These are phyloP conservation scores for Sarcoramphus papa DNA, from an alignment of 2,797 vertebrate genomes.

Conservation along the genomic window DNA sequence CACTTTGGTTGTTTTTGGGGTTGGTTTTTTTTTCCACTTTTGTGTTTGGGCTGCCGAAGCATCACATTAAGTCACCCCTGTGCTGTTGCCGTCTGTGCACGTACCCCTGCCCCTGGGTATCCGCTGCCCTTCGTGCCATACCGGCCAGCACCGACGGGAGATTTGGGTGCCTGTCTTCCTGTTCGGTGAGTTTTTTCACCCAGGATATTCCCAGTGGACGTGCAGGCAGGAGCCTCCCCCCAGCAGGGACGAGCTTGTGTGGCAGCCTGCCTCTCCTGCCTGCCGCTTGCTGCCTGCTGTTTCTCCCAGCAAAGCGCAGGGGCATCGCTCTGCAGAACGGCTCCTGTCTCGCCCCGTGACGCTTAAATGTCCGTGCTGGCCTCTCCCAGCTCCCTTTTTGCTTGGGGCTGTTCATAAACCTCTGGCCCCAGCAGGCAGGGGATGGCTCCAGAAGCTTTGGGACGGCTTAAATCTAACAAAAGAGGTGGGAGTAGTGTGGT, in stretches of 20 bases:
- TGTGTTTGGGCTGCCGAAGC: not conserved
- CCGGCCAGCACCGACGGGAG: not conserved
- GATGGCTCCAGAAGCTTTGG: not conserved
- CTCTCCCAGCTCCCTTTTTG: not conserved
- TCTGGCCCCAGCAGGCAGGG: not conserved
- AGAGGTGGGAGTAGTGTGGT: not conserved
- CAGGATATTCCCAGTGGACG: not conserved
- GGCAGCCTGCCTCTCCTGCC: not conserved
- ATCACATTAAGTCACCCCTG: not conserved
- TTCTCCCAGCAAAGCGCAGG: not conserved
- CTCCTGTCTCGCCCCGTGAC: not conserved
- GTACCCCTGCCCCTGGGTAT: not conserved
- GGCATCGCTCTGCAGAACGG: not conserved
- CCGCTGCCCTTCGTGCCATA: not conserved
- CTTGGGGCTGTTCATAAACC: not conserved
- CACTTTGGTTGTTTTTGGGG: not conserved
- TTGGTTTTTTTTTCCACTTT: not conserved
- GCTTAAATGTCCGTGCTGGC: not conserved
- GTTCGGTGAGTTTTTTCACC: not conserved
- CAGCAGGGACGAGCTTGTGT: not conserved
- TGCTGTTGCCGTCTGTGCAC: fast-evolving
- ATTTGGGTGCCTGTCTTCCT: not conserved
- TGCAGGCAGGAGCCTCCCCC: not conserved
- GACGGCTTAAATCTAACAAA: not conserved
- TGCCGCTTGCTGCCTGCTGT: not conserved